Conservation (phyloP, 2,113 vertebrate genomes). For the Ciconia maguari region DNA sequence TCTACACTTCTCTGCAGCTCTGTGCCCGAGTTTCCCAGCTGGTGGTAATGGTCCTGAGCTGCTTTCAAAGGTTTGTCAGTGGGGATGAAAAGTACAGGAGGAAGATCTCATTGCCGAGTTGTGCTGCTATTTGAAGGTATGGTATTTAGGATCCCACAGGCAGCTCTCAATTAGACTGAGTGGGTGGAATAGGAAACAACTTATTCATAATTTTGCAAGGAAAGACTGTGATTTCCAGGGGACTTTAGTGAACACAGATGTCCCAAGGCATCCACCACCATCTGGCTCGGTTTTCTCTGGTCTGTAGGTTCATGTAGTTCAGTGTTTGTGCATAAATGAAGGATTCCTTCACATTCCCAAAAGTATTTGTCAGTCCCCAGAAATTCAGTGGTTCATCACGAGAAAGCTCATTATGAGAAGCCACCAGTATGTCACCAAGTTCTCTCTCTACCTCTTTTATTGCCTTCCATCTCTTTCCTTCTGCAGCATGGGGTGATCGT, state of each 20-base stretch:
- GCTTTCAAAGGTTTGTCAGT: background rate
- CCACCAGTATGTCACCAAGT: background rate
- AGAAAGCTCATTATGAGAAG: rapidly evolving
- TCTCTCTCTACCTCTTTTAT: background rate
- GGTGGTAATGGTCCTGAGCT: background rate
- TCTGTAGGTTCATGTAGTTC: background rate
- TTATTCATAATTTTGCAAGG: background rate
- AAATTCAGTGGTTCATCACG: background rate
- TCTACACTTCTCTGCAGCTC: background rate
- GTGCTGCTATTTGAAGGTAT: background rate
- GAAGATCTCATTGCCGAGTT: background rate
- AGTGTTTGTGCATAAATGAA: background rate
- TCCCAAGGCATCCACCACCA: background rate
- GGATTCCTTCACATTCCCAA: background rate
- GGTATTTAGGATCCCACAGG: background rate
- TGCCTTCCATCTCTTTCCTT: background rate
- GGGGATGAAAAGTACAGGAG: background rate
- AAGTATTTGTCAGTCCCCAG: background rate
- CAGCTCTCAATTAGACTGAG: background rate
- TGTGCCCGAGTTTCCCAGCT: background rate
- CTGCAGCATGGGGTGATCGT: conserved; percentile 94
- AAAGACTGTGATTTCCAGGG: background rate
- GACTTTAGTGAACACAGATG: conserved; percentile 7
- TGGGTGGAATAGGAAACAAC: conserved; percentile 35
- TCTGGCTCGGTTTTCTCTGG: background rate